Base-by-base conservation (phyloP, 2,113 vertebrate genomes). In the Nansenia antarctica region DNA sequence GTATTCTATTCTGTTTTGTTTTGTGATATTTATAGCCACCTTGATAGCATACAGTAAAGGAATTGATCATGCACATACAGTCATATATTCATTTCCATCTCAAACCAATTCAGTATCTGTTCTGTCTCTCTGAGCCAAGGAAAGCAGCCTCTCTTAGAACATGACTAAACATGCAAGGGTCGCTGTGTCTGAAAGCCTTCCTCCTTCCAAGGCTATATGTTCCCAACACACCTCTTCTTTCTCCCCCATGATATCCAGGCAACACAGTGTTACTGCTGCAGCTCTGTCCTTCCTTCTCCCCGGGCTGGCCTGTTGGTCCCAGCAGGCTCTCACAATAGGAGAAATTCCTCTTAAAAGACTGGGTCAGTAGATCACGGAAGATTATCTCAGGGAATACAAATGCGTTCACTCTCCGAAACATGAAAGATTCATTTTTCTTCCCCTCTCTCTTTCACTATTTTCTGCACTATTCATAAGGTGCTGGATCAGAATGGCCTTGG, bases 351-450 rank as follows among this genome's bases (percentile, higher is more conserved):
- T 24, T 59, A 42, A 85, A 84, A 64, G 14, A 65, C 31, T 42
- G 47, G 62, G 70, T 69, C 67, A 72, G 62, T 65, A 55, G 74
- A 80, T 81, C 74, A 81, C 32, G 30, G n/a, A n/a, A n/a, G n/a
- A n/a, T n/a, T n/a, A n/a, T n/a, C n/a, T n/a, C n/a, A n/a, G n/a
- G 12, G 24, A 65, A 52, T 5, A 22, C 47, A 52, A 20, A 65
- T 61, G 4, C 20, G 70, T 54, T 32, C 39, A 60, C 65, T 64
- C 77, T 76, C 34, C 69, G 12, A 69, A 77, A 68, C 54, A 83
- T 45, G 29, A 74, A 80, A 52, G 11, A 52, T 24, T 22, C 18
- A 5, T 6, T 37, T 6, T 37, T 37, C 35, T 65, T 45, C 75
- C 49, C 54, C 35, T 11, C 11, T 37, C 35, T 37, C 35, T 37